Percentiles rank a stretch among this genome's conserved stretches.
Evolutionary conservation across 2,888 invertebrate genomes (phyloP).

Genomic region (Melinaea menophilus): DNA sequence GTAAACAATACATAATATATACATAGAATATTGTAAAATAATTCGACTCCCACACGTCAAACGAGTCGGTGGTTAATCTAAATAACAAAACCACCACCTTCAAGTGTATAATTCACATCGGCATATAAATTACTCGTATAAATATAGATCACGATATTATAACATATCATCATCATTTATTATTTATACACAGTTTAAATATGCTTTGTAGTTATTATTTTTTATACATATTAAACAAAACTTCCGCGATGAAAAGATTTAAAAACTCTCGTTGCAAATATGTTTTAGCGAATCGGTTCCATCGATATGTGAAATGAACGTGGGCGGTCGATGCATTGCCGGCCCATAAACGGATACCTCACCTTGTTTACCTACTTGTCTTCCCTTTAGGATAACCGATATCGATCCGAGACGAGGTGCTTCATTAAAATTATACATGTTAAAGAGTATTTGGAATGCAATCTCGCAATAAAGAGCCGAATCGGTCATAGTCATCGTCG

Average conservation of each 20-base stretch:
- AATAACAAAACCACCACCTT: constrained; percentile 2
- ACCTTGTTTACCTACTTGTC: constrained; percentile 69
- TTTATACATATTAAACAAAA: constrained; percentile 41
- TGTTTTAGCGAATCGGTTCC: constrained; percentile 66
- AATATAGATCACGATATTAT: constrained; percentile 1
- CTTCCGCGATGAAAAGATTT: constrained; percentile 67
- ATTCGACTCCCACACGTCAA: constrained; percentile 1
- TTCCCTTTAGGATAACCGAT: constrained; percentile 65
- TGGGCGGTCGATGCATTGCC: constrained; percentile 73
- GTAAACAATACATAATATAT: constrained; percentile 29
- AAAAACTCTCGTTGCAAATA: constrained; percentile 59
- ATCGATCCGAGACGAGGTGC: constrained; percentile 57
- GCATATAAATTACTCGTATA: not conserved
- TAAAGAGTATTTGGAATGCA: constrained; percentile 43
- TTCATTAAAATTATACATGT: constrained; percentile 54
- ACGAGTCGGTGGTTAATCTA: not conserved
- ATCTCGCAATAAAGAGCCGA: constrained; percentile 3
- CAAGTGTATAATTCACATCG: not conserved
- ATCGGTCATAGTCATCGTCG: constrained; percentile 18
- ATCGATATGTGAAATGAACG: constrained; percentile 54
- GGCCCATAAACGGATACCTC: constrained; percentile 64
- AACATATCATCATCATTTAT: not conserved
- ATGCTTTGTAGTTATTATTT: constrained; percentile 38
- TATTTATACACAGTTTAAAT: too few species aligned
- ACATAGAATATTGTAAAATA: not conserved